These are phyloP conservation scores for Brachymystax lenok DNA, from an alignment of 2,797 vertebrate species.

Conservation along the genomic window DNA sequence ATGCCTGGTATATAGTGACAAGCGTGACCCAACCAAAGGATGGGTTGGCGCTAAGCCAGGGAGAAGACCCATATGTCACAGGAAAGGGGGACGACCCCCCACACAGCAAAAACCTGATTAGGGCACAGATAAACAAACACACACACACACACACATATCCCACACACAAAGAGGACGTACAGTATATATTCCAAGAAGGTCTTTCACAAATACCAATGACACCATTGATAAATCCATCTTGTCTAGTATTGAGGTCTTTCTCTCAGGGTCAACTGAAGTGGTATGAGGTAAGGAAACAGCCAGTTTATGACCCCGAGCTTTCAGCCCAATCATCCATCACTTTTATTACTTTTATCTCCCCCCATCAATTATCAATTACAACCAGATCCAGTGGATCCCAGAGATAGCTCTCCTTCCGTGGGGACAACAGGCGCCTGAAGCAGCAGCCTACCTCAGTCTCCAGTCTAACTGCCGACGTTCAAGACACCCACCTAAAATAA, in stretches of 20 bases:
- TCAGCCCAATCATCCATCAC: background rate
- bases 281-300: background rate
- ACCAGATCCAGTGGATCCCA: background rate
- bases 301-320: background rate
- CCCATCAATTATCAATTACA: background rate
- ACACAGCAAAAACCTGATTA: background rate
- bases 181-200: background rate
- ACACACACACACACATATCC: background rate
- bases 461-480: background rate
- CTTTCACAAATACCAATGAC: background rate
- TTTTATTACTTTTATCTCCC: no score
- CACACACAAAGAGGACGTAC: background rate
- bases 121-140: slow-evolving; percentile 2
- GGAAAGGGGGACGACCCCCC: background rate
- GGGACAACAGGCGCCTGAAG: background rate
- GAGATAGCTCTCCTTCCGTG: background rate
- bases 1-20: background rate
- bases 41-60: background rate
- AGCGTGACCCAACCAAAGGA: background rate
- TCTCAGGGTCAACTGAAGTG: background rate
- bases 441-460: background rate
- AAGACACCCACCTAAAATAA: background rate
- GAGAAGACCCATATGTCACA: background rate
- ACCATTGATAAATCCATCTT: background rate
- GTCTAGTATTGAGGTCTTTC: background rate